These are phyloP conservation scores for Cantharis flavilabris DNA, from an alignment of 2,888 invertebrate genomes.

Conservation along the genomic window DNA sequence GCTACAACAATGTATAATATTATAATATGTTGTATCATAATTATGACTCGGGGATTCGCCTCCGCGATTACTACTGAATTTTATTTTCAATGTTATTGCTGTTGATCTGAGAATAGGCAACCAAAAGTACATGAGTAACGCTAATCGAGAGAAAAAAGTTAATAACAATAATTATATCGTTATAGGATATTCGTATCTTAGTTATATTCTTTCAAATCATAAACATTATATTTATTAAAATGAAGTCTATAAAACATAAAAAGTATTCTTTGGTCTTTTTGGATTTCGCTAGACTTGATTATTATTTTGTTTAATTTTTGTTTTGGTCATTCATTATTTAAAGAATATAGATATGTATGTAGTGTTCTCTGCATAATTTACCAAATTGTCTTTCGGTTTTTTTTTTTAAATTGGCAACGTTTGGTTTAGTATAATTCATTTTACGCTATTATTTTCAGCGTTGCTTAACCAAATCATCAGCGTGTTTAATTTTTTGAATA, in stretches of 20 bases:
- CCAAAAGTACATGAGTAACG: not conserved
- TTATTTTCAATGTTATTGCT: not conserved
- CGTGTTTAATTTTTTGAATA: not conserved
- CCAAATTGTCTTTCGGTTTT: not conserved
- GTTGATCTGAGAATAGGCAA: not conserved
- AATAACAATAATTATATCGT: not conserved
- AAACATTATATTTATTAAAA: not conserved
- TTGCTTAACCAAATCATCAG: not conserved
- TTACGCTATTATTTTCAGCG: not conserved
- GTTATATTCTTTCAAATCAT: not conserved
- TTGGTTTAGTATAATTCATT: too few relatives aligned
- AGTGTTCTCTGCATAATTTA: not conserved
- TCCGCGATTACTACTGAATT: not conserved
- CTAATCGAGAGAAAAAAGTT: not conserved
- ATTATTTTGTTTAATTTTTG: too few relatives aligned
- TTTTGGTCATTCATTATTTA: not conserved
- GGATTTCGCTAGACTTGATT: too few relatives aligned
- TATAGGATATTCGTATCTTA: too few relatives aligned
- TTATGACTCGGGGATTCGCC: too few relatives aligned
- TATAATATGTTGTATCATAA: too few relatives aligned
- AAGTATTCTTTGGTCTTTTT: not conserved
- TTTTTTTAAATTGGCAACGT: too few relatives aligned
- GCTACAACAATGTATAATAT: too few relatives aligned
- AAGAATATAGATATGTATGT: not conserved
- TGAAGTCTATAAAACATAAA: not conserved